Evolutionary conservation across 2,888 invertebrate genomes (phyloP), one percentile per base, ranked within the genome.

Genomic region (Leptinotarsa tumamoca): DNA sequence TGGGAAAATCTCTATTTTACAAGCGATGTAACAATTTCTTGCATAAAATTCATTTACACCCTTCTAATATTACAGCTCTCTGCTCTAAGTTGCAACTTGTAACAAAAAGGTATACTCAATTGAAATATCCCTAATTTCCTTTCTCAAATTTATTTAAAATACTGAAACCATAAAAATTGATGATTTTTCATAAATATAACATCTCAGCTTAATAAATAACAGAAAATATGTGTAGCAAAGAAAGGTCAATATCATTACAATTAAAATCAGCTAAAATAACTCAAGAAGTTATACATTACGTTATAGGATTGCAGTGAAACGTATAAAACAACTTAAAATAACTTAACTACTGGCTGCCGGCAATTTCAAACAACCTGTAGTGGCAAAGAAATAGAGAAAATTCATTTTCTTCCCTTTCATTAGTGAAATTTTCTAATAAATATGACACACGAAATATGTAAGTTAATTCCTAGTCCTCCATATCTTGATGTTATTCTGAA

Each of bases 1-100:
- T 75, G 68, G 67, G 73, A 71, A 78, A 74, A 81, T 83, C 84
- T 83, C 84, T 87, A 86, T 85, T 81, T 85, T 85, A 86, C 85
- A 86, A 84, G 84, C 83, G 75, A 66, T 72, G 61, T 70, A 73
- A 78, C 72, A 73, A 69, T 76, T 69, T 72, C 21, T 76, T 14
- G 67, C 56, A 27, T 72, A 58, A 71, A 68, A 69, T 73, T 75
- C 63, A 75, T 73, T 73, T 70, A 72, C 70, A 72, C 56, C 68
- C 71, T 67, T 67, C 71, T 68, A 67, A 58, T 70, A 58, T 67
- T 54, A 74, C 73, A 73, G 69, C 54, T 51, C 43, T 72, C 50
- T 67, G 67, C 56, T 72, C 50, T 67, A 51, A 72, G 50, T 70
- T 70, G 63, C 33, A 43, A 72, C n/a, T 70, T 70, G 63, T 63